A percentile compares a stretch with the other conserved stretches of the same genome.
Evolutionary conservation across 2,113 vertebrate genomes (phyloP).

Genomic region (Hyperopisus bebe): DNA sequence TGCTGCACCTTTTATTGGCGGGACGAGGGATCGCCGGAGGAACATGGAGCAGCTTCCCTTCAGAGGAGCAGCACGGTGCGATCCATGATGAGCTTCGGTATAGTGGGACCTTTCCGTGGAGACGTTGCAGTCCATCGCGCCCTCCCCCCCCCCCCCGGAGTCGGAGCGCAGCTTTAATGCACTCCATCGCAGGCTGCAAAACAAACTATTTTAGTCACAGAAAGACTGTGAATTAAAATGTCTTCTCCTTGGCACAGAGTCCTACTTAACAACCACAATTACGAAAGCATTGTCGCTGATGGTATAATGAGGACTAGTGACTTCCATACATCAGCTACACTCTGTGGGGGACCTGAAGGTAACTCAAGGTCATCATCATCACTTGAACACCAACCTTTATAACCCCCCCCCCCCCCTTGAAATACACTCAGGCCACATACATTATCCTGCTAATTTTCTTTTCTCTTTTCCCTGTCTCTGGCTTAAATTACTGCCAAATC

Average conservation of each 20-base stretch:
- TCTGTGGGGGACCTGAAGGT: neutral
- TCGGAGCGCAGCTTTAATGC: neutral
- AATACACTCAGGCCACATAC: neutral
- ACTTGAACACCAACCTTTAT: neutral
- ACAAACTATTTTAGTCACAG: neutral
- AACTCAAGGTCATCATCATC: neutral
- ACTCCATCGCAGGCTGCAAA: neutral
- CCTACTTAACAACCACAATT: neutral
- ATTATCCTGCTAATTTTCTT: neutral
- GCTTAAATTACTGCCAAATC: neutral
- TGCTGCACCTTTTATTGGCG: neutral
- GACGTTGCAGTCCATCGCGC: no score
- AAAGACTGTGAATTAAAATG: constrained; percentile 3
- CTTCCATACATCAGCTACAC: neutral
- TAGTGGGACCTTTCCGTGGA: neutral
- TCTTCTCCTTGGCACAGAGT: neutral
- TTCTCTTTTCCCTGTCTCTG: neutral
- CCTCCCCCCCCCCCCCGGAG: neutral
- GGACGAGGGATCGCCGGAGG: neutral
- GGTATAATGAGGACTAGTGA: neutral
- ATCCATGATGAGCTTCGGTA: neutral
- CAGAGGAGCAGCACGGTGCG: neutral
- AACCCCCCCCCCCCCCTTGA: neutral
- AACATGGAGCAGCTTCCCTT: neutral
- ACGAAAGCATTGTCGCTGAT: neutral